Base-by-base conservation (phyloP, 1,140 invertebrate species). In the Plodia interpunctella region DNA sequence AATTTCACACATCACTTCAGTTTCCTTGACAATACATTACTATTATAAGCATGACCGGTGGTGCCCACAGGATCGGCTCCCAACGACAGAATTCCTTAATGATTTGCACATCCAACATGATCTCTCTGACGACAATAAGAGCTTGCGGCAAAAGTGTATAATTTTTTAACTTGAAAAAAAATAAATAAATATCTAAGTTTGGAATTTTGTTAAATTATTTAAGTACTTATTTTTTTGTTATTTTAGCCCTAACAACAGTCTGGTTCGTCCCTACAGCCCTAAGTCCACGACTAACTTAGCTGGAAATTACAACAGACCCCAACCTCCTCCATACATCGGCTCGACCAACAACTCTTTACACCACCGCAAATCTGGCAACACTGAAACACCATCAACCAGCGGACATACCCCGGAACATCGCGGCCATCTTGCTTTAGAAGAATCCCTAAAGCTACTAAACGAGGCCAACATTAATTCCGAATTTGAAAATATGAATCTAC, bases 381-480 rank as follows among this genome's bases (percentile, higher is more conserved):
- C 44, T 10, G 74, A 83, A 21, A 78, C 76, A 5, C 76, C 76
- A 0, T 68, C 77, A 0, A 75, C 73, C 1, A 69, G 71, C 56
- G 66, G 76, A 3, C 76, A 76, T 58, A 83, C 80, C 0, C 80
- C 87, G 0, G 83, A 87, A 59, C 78, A 80, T 30, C 72, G 78
- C 5, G 60, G 63, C 0, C 78, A 81, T 53, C 57, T 84, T 30
- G 81, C 77, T 5, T 62, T 90, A 8, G 88, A 90, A 67, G 88
- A 90, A 66, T 89, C 87, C 0, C 49, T 90, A 0, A 83, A 90
- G 75, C 74, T 90, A 0, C 57, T 90, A 15, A 90, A 90, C 67
- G 87, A 90, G 54, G 90, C 90, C 0, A 90, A 90, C 50, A 90
- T 90, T 0, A 61, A 59, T 0, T 66, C 60, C n/a, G 70, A 81